Evolutionary conservation across 2,113 vertebrate genomes (phyloP), one percentile per base, ranked within the genome.

Genomic region (Arizona elegans): DNA sequence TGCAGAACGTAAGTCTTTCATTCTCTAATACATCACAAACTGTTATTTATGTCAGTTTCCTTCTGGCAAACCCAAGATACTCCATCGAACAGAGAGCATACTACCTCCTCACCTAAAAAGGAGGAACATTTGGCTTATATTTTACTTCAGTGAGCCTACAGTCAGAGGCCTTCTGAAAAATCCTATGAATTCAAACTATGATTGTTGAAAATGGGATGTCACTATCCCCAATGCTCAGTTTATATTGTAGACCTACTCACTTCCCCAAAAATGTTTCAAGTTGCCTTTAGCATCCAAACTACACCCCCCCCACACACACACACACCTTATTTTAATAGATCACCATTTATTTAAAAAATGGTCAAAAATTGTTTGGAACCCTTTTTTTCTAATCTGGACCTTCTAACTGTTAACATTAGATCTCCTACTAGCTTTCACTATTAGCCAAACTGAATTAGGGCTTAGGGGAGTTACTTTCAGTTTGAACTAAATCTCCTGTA

Each of bases 21-120:
- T 96, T 93, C 91, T 65, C 56, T 89, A 62, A 89, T 91, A 91
- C 24, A 89, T 93, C 52, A 53, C 15, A 96, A 95, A 95, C 0
- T 95, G 50, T 43, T 94, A 59, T 38, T 95, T 92, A 91, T 93
- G 50, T 86, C 43, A 95, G n/a, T 9, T 91, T 87, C 19, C 94
- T 94, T 85, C 53, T 88, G 7, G 75, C 0, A 24, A 95, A 86
- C 6, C 29, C 11, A 87, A 5, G 0, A 26, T 52, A 94, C 52
- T 65, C 23, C 86, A 56, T 0, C 92, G 93, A 89, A 47, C 50
- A 81, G 15, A 0, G 59, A 62, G 50, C 15, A 75, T 9, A 52
- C 8, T 21, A 52, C 21, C 6, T 70, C n/a, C 53, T 23, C 17
- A 13, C 62, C 8, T 38, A 43, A 19, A 91, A 95, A 85, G 38